These are phyloP conservation scores for Boloria selene DNA, from an alignment of 2,888 invertebrate species.

Conservation along the genomic window DNA sequence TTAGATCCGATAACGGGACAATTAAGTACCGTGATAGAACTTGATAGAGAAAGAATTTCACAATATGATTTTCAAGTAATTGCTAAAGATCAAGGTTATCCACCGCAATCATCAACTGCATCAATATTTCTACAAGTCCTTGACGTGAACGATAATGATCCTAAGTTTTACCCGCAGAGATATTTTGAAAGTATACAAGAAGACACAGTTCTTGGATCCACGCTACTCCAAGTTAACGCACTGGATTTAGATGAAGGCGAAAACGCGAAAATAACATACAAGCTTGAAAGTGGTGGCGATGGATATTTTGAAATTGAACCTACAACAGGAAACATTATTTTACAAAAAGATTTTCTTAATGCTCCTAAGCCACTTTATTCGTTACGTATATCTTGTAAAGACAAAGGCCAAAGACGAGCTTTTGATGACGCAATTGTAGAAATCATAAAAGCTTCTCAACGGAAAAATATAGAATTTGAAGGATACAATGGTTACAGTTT, in stretches of 20 bases:
- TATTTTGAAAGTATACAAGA: slow-evolving; percentile 91
- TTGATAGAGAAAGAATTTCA: slow-evolving; percentile 91
- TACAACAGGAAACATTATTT: slow-evolving; percentile 87
- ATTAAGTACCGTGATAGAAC: slow-evolving; percentile 87
- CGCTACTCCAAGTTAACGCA: slow-evolving; percentile 89
- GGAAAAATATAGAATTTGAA: slow-evolving; percentile 89
- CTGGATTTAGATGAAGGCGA: slow-evolving; percentile 94
- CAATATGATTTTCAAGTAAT: slow-evolving; percentile 92
- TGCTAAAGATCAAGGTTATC: slow-evolving; percentile 95
- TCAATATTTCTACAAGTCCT: slow-evolving; percentile 90
- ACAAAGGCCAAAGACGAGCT: slow-evolving; percentile 89
- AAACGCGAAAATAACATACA: slow-evolving; percentile 91
- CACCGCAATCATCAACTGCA: slow-evolving; percentile 94
- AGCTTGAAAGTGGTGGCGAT: slow-evolving; percentile 89
- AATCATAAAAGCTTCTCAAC: slow-evolving; percentile 87
- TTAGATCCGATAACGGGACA: slow-evolving; percentile 93
- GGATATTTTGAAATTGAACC: slow-evolving; percentile 91
- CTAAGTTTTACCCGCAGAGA: slow-evolving; percentile 93
- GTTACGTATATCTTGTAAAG: slow-evolving; percentile 89
- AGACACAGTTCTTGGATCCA: slow-evolving; percentile 84
- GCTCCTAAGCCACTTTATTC: slow-evolving; percentile 87
- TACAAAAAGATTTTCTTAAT: slow-evolving; percentile 85
- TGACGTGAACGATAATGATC: slow-evolving; percentile 96
- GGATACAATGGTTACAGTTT: slow-evolving; percentile 90
- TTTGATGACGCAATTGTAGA: slow-evolving; percentile 90